phyloP scores from a whole-genome alignment of 2,113 vertebrate genomes.

The Tylochromis polylepis region DNA sequence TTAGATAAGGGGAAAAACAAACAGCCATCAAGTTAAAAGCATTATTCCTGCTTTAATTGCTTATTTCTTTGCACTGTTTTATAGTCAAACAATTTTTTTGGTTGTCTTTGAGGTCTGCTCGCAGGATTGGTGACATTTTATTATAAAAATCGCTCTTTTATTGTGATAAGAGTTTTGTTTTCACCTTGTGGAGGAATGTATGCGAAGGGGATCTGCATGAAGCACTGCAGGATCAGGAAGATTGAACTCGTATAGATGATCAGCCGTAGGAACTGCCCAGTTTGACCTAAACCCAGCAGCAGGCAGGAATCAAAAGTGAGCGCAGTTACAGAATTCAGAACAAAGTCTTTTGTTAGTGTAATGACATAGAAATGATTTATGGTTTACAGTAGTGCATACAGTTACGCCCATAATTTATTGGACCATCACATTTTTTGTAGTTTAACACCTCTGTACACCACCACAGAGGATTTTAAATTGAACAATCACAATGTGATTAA shows the following conservation, averaged over 20 bases:
- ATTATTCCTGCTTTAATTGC: neutral
- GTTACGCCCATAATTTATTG: neutral
- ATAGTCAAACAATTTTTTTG: neutral
- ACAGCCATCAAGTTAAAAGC: neutral
- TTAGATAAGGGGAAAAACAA: neutral
- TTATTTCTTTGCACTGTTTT: neutral
- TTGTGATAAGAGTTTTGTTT: neutral
- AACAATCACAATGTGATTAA: neutral
- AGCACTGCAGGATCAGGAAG: constrained; percentile 70
- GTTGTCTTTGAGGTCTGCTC: neutral
- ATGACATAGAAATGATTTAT: neutral
- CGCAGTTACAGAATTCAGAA: neutral
- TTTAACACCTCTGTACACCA: neutral
- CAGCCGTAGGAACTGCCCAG: constrained; percentile 52
- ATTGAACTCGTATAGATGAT: constrained; percentile 62
- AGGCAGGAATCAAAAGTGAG: neutral
- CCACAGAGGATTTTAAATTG: neutral
- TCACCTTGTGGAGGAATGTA: constrained; percentile 67
- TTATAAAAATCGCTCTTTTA: neutral
- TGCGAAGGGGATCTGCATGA: constrained; percentile 71
- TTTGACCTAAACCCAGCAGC: constrained; percentile 51
- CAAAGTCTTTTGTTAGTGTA: neutral
- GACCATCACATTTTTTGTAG: neutral
- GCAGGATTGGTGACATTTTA: neutral
- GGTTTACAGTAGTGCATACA: neutral